phyloP scores from a whole-genome alignment of 1,140 invertebrate species.

The Drosophila watanabei region DNA sequence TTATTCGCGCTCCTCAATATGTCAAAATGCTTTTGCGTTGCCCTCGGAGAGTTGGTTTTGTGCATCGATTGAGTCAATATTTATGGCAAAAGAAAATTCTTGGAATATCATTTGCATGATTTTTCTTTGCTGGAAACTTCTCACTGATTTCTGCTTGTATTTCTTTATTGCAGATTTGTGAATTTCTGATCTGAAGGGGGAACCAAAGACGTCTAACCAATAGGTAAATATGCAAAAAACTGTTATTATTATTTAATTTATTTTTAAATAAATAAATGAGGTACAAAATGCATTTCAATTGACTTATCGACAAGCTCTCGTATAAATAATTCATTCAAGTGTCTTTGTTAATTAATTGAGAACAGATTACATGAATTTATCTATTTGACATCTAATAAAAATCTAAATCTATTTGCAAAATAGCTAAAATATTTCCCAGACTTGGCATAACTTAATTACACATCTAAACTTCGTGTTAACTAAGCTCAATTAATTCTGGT shows the following conservation, averaged over 20 bases:
- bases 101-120: conserved; percentile 23
- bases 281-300: neutral
- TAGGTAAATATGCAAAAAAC: conserved; percentile 22
- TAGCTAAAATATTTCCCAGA: neutral
- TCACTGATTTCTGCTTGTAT: neutral
- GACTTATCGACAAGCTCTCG: neutral
- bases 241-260: neutral
- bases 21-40: conserved; percentile 35
- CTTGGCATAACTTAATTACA: conserved; percentile 10
- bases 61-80: conserved; percentile 25
- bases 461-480: neutral
- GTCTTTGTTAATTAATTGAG: neutral
- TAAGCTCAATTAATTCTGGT: neutral
- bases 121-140: neutral
- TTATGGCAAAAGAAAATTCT: conserved; percentile 18
- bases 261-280: neutral
- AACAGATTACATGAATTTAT: neutral
- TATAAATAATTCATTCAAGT: neutral
- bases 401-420: neutral
- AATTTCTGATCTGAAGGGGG: conserved; percentile 1
- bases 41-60: conserved; percentile 18
- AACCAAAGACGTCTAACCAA: conserved; percentile 14
- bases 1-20: conserved; percentile 44
- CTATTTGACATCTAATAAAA: neutral
- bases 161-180: conserved; percentile 42